Evolutionary conservation across 1,140 invertebrate species (phyloP).

Genomic region (Drosophila trapezifrons): DNA sequence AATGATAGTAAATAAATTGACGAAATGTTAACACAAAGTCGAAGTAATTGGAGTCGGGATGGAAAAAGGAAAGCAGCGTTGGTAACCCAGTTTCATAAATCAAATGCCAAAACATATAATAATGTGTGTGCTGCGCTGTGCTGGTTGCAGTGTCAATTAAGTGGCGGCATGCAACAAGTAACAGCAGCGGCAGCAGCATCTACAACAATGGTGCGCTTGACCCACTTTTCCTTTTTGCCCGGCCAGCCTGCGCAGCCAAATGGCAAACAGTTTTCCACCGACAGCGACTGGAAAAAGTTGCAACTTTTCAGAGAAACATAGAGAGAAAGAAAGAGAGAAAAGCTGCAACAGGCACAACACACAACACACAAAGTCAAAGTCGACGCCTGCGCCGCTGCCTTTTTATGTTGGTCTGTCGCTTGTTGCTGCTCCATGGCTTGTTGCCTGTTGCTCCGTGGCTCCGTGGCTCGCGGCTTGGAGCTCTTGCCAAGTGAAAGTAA

Average conservation of each 20-base stretch:
- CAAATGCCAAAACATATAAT: constrained; percentile 47
- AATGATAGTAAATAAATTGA: constrained; percentile 69
- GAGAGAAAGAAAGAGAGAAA: constrained; percentile 8
- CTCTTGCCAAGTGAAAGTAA: constrained; percentile 82
- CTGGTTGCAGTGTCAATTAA: constrained; percentile 56
- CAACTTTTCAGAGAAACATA: constrained; percentile 58
- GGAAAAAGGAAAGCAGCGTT: constrained; percentile 59
- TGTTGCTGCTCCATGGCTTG: constrained; percentile 9
- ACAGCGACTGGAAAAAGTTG: constrained; percentile 74
- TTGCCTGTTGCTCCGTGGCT: constrained; percentile 10
- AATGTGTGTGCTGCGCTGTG: background rate
- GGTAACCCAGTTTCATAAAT: constrained; percentile 60
- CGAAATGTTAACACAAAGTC: constrained; percentile 62
- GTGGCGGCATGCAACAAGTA: constrained; percentile 73
- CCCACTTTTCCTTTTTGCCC: constrained; percentile 81
- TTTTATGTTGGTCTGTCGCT: constrained; percentile 19
- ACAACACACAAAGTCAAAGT: constrained; percentile 65
- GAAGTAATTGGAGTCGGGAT: background rate
- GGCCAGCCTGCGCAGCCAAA: constrained; percentile 44
- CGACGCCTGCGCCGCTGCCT: constrained; percentile 43
- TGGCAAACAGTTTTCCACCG: constrained; percentile 76
- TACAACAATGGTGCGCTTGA: constrained; percentile 81
- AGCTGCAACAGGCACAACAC: constrained; percentile 42
- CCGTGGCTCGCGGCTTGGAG: background rate
- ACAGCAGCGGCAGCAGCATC: constrained; percentile 47